Percentiles rank a stretch among this genome's conserved stretches.
phyloP scores from a whole-genome alignment of 2,113 vertebrate genomes.

The Neotragus pygmaeus region DNA sequence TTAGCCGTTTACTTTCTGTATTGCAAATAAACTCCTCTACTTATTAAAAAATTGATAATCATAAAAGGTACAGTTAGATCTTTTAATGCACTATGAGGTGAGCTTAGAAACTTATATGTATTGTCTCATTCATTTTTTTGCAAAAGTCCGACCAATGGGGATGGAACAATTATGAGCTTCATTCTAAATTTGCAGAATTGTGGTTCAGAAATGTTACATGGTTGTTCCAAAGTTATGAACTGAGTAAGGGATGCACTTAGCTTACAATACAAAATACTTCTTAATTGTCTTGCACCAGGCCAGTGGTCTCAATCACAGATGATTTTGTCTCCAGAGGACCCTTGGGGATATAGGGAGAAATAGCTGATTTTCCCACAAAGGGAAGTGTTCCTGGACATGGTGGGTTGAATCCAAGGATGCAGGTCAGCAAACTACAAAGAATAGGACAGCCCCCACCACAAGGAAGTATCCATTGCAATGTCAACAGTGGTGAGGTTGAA shows the following conservation, averaged over 20 bases:
- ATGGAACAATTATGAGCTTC: rapidly evolving
- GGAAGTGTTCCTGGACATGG: not conserved
- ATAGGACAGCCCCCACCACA: not conserved
- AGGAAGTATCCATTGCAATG: not conserved
- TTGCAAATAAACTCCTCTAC: not conserved
- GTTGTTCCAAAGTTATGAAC: not conserved
- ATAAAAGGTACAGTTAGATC: not conserved
- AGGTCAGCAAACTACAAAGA: not conserved
- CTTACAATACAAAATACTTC: not conserved
- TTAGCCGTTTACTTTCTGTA: not conserved
- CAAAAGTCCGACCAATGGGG: not conserved
- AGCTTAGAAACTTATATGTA: not conserved
- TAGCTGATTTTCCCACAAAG: not conserved
- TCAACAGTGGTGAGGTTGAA: not conserved
- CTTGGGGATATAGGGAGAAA: not conserved
- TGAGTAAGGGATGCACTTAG: not conserved
- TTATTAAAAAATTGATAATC: not conserved
- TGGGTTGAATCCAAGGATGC: not conserved
- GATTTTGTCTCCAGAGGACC: not conserved
- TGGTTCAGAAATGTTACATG: not conserved
- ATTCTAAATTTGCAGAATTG: not conserved
- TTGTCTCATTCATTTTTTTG: not conserved
- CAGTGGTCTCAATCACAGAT: not conserved
- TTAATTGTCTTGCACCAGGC: not conserved
- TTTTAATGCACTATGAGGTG: not conserved